Conservation (phyloP, 2,888 invertebrate genomes). For the Scaptomyza reducta region DNA sequence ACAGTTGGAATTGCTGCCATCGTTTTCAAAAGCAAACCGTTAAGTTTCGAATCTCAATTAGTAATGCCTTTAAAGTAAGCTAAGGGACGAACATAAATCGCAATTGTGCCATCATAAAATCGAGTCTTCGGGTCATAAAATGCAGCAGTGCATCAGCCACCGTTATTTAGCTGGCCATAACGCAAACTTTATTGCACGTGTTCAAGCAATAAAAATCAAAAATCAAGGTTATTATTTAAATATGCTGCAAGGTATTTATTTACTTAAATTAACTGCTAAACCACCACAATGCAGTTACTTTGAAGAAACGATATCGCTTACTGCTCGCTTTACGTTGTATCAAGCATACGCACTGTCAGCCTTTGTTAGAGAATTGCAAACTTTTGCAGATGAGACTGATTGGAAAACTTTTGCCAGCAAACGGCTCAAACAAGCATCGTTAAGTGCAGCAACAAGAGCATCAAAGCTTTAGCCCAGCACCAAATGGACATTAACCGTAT, state of each 20-base stretch:
- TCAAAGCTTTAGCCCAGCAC: conserved; percentile 11
- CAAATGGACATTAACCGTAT: conserved; percentile 19
- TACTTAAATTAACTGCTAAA: not conserved
- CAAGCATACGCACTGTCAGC: conserved; percentile 40
- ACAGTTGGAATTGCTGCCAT: conserved; percentile 33
- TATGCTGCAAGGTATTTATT: conserved; percentile 32
- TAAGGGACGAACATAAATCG: not conserved
- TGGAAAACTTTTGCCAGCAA: conserved; percentile 67
- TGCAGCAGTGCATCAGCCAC: not conserved
- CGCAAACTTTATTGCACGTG: conserved; percentile 33
- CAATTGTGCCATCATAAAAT: conserved; percentile 12
- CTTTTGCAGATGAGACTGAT: conserved; percentile 74
- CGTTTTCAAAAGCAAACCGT: conserved; percentile 8
- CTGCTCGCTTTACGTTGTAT: conserved; percentile 41
- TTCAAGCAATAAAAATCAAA: not conserved
- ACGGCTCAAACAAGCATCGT: conserved; percentile 42
- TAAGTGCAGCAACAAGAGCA: conserved; percentile 45
- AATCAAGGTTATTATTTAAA: conserved; percentile 46
- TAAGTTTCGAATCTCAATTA: conserved; percentile 34
- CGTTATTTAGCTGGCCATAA: not conserved
- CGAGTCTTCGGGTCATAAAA: conserved; percentile 28
- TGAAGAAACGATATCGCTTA: not conserved
- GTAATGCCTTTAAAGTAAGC: conserved; percentile 8
- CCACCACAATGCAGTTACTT: not conserved
- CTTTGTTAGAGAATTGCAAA: conserved; percentile 38